Percentiles rank a stretch among this genome's conserved stretches.
These are phyloP conservation scores for Vimba vimba DNA, from an alignment of 2,113 vertebrate genomes.

Conservation along the genomic window DNA sequence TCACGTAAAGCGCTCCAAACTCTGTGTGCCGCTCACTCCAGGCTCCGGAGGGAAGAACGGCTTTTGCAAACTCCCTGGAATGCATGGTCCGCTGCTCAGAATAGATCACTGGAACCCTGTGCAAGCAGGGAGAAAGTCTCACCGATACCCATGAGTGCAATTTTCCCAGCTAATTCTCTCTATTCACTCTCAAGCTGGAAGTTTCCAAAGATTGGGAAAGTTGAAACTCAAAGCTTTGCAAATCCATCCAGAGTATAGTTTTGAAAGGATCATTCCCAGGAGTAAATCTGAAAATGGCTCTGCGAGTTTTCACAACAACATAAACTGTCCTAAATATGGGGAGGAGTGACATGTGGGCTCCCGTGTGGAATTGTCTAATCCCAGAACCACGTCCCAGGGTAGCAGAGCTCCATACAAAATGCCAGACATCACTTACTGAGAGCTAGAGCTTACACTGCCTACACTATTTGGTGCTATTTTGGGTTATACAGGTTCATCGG, in stretches of 20 bases:
- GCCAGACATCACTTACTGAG: conserved; percentile 52
- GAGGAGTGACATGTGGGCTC: conserved; percentile 51
- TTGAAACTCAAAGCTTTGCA: conserved; percentile 62
- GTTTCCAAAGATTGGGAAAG: conserved; percentile 63
- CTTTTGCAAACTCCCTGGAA: conserved; percentile 76
- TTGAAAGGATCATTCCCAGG: conserved; percentile 43
- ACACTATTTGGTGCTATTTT: conserved; percentile 56
- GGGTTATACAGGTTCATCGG: conserved; percentile 48
- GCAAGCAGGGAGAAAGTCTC: conserved; percentile 76
- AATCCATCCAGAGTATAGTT: conserved; percentile 53
- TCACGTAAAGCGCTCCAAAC: conserved; percentile 71
- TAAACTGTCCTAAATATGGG: conserved; percentile 56
- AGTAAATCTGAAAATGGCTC: conserved; percentile 50
- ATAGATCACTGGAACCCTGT: conserved; percentile 78
- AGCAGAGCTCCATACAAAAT: conserved; percentile 54
- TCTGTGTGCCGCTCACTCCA: conserved; percentile 62
- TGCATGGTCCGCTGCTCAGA: conserved; percentile 76
- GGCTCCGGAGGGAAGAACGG: conserved; percentile 68
- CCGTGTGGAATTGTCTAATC: conserved; percentile 57
- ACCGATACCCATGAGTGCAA: conserved; percentile 67
- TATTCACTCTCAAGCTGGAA: conserved; percentile 58
- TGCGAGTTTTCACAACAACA: conserved; percentile 53
- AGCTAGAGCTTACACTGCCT: conserved; percentile 46
- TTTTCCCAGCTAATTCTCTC: conserved; percentile 60
- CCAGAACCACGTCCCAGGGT: conserved; percentile 47